phyloP scores from a whole-genome alignment of 2,797 vertebrate species.

The Enteromius trimaculatus region DNA sequence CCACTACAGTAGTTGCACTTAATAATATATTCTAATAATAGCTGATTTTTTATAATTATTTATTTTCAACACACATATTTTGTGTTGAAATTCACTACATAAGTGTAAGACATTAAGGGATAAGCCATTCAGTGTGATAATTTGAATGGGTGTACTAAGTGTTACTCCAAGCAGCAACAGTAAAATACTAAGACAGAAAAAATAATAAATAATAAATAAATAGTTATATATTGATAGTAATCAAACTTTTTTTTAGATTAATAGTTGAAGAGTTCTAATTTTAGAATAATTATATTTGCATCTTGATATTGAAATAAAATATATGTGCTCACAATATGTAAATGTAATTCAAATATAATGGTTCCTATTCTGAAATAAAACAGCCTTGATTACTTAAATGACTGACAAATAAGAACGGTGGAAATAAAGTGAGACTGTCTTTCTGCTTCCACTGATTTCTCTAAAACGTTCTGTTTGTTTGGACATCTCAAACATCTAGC shows the following conservation, averaged over 20 bases:
- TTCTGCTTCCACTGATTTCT: not conserved
- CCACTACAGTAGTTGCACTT: not conserved
- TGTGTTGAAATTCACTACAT: not conserved
- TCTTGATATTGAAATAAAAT: not conserved
- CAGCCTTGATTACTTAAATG: not conserved
- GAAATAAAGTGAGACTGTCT: not conserved
- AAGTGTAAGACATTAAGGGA: not conserved
- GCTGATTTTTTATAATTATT: no score
- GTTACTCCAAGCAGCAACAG: not conserved
- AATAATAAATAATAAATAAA: no score
- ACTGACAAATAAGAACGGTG: not conserved
- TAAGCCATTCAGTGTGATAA: not conserved
- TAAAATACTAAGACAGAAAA: no score
- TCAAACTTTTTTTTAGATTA: no score
- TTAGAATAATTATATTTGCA: not conserved
- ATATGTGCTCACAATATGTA: not conserved
- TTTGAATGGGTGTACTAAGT: not conserved
- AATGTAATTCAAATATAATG: not conserved
- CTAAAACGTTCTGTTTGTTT: not conserved
- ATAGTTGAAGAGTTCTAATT: not conserved
- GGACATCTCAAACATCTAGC: not conserved
- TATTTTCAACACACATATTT: no score
- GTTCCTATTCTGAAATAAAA: not conserved
- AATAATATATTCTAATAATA: not conserved
- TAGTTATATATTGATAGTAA: no score